A percentile compares a stretch with the other conserved stretches of the same genome.
phyloP scores from a whole-genome alignment of 2,888 invertebrate genomes.

The Drosophila meridionalis region DNA sequence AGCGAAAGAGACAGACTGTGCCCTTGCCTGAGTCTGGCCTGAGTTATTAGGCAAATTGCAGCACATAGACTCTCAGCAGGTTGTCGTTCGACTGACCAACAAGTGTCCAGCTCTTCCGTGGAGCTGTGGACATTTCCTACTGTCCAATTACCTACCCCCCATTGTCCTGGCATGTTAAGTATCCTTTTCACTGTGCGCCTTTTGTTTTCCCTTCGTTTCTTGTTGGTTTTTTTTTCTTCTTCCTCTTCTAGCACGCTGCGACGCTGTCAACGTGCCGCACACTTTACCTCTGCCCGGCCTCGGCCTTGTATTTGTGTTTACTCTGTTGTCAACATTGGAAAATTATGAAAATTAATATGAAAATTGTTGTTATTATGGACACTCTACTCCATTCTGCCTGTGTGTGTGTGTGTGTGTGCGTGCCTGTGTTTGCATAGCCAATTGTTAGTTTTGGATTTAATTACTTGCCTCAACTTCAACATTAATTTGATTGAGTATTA shows the following conservation, averaged over 20 bases:
- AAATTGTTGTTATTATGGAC: constrained; percentile 71
- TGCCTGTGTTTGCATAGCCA: constrained; percentile 47
- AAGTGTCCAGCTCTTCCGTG: constrained; percentile 33
- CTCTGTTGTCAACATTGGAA: constrained; percentile 74
- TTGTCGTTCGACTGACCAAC: constrained; percentile 67
- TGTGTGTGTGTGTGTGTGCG: constrained; percentile 22
- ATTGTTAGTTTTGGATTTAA: constrained; percentile 77
- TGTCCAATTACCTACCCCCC: constrained; percentile 59
- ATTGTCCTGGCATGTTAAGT: constrained; percentile 56
- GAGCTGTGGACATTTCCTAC: constrained; percentile 20
- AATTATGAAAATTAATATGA: constrained; percentile 79
- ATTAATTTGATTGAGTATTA: constrained; percentile 77
- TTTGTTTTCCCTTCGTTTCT: constrained; percentile 43
- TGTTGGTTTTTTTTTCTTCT: background rate
- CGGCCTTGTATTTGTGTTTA: constrained; percentile 69
- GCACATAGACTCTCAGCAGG: constrained; percentile 67
- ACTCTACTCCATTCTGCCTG: constrained; percentile 16
- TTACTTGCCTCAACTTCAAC: constrained; percentile 74
- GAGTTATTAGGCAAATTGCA: constrained; percentile 75
- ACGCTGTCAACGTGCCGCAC: constrained; percentile 43
- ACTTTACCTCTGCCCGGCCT: background rate
- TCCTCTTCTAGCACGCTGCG: constrained; percentile 34
- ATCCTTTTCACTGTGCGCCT: constrained; percentile 67
- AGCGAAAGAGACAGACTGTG: background rate
- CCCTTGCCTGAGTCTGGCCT: constrained; percentile 11